Evolutionary conservation across 2,113 vertebrate species (phyloP).

Genomic region (Castor canadensis): DNA sequence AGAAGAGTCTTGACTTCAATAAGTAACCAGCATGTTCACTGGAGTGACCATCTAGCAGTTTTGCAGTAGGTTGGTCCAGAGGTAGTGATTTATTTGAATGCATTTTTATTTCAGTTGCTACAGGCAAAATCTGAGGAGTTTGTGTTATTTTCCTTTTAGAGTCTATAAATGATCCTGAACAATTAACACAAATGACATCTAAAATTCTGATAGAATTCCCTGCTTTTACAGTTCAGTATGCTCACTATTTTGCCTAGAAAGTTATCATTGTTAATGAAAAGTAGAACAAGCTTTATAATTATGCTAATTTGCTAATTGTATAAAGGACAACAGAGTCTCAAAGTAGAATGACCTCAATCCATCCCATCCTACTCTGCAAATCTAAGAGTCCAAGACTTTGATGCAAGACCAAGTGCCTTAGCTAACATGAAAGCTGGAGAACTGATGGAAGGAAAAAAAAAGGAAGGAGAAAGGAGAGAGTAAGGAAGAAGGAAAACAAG

Average conservation of each 20-base stretch:
- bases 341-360: not conserved
- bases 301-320: not conserved
- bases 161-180: not conserved
- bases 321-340: not conserved
- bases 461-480: not conserved
- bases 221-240: constrained; percentile 20
- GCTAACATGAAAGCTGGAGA: constrained; percentile 16
- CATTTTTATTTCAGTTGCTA: constrained; percentile 30
- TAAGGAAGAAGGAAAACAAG: not conserved
- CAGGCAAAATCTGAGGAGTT: not conserved
- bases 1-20: constrained; percentile 70
- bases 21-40: constrained; percentile 59
- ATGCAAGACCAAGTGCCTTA: not conserved
- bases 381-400: not conserved
- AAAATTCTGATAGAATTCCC: constrained; percentile 14
- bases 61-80: constrained; percentile 11
- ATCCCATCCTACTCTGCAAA: not conserved
- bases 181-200: constrained; percentile 4
- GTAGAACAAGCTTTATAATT: not conserved
- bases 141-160: constrained; percentile 49
- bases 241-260: constrained; percentile 9
- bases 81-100: constrained; percentile 32
- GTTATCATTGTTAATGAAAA: constrained; percentile 33
- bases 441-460: not conserved
- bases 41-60: constrained; percentile 10